Base-by-base conservation (phyloP, 1,140 invertebrate species). In the Odontomachus brunneus region DNA sequence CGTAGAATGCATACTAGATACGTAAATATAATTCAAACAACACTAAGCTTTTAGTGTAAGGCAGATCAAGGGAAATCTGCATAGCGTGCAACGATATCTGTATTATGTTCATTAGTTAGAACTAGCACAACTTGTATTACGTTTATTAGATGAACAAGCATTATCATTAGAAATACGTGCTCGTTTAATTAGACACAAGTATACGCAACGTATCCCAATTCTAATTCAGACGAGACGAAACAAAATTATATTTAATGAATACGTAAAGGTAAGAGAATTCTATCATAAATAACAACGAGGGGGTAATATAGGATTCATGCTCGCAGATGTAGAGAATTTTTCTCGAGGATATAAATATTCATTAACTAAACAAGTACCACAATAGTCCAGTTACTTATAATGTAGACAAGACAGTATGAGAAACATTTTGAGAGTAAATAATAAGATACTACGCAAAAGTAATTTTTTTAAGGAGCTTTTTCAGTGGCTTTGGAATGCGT, bases 71-170 rank as follows among this genome's bases (percentile, higher is more conserved):
- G 14, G 0, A 38, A 33, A 67, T 38, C 44, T 67, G n/a, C n/a
- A n/a, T 53, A 22, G 15, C 19, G 15, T 51, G 33, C 48, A 76
- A 19, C 3, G 19, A 55, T 19, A 5, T 53, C 62, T 19, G 12
- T 26, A 38, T 76, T 76, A 75, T 0, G 12, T 67, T 44, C 29
- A 78, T 78, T 55, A 69, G 55, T 55, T 29, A 57, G 65, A 26
- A 57, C 49, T 48, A 67, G 14, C 22, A 55, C 15, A 29, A 24
- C 29, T 33, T 26, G 19, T 44, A 51, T 65, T 75, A 62, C 0
- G 5, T 76, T 44, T 19, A 78, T 78, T 55, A 69, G 55, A 57
- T 29, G 49, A 69, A 69, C 17, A 26, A 12, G 22, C 26, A 53
- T 69, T 51, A 24, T 80, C 19, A 44, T 0, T 57, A 48, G 33